These are phyloP conservation scores for Ammospiza nelsoni DNA, from an alignment of 2,113 vertebrate genomes.

Conservation along the genomic window DNA sequence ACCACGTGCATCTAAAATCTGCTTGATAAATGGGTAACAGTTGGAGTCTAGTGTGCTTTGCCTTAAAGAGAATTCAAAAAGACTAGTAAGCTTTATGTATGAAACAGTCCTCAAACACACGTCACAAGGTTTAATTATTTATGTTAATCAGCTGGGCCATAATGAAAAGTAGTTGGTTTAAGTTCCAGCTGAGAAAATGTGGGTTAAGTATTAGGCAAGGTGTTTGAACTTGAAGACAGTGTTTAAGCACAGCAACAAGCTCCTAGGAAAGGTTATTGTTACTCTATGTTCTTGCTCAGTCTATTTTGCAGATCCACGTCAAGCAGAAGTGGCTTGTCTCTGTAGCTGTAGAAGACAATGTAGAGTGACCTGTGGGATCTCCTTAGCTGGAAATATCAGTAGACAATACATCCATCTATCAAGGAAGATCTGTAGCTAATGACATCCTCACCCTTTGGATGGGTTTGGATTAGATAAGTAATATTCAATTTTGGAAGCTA, in stretches of 20 bases:
- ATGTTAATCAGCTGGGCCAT: neutral
- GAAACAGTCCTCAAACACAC: neutral
- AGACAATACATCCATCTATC: neutral
- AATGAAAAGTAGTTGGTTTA: neutral
- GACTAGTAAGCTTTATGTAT: neutral
- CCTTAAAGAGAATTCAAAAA: neutral
- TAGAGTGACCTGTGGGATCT: neutral
- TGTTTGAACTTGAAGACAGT: neutral
- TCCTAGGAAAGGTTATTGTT: neutral
- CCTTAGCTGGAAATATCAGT: neutral
- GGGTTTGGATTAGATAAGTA: neutral
- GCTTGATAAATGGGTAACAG: conserved; percentile 24
- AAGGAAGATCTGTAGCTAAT: neutral
- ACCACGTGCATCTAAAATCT: neutral
- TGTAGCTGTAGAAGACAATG: neutral
- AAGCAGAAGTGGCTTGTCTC: neutral
- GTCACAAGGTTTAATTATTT: neutral
- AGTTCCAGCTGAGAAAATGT: neutral
- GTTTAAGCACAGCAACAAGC: neutral
- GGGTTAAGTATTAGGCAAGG: neutral
- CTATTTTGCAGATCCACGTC: neutral
- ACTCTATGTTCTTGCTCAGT: neutral
- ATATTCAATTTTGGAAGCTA: neutral
- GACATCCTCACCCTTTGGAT: neutral
- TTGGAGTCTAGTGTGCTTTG: neutral